Conservation (phyloP, 2,888 invertebrate species). For the Helobdella robusta region DNA sequence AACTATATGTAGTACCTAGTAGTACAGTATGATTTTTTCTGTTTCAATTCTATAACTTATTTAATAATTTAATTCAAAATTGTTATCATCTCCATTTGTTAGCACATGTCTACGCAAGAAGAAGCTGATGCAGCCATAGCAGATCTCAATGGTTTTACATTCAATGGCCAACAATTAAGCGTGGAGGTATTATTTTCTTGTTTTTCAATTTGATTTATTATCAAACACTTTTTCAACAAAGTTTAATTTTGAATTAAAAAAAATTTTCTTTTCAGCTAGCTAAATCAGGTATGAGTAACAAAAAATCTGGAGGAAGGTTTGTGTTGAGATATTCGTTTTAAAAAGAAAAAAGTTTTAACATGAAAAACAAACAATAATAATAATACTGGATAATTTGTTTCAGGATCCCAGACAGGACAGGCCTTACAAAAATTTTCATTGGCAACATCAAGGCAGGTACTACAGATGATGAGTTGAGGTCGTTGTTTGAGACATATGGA, state of each 20-base stretch:
- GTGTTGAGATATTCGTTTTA: no score
- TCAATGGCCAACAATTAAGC: conserved; percentile 15
- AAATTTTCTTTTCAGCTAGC: conserved; percentile 9
- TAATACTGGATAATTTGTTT: no score
- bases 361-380: no score
- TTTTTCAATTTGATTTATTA: no score
- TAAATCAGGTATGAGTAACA: conserved; percentile 1
- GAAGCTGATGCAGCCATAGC: conserved; percentile 23
- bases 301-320: conserved; percentile 10
- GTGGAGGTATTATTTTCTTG: conserved; percentile 20
- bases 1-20: no score
- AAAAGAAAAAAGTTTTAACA: no score
- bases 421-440: conserved; percentile 25
- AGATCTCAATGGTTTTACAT: conserved; percentile 22
- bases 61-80: not conserved
- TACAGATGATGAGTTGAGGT: conserved; percentile 20
- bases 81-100: not conserved
- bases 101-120: conserved; percentile 23
- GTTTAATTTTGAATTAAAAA: no score
- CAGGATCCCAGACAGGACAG: conserved; percentile 9
- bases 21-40: no score
- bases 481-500: conserved; percentile 24
- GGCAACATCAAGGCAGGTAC: conserved; percentile 27
- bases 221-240: no score
- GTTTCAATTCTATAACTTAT: not conserved